Conservation (phyloP, 1,140 invertebrate genomes). For the Tetramorium alpestre region DNA sequence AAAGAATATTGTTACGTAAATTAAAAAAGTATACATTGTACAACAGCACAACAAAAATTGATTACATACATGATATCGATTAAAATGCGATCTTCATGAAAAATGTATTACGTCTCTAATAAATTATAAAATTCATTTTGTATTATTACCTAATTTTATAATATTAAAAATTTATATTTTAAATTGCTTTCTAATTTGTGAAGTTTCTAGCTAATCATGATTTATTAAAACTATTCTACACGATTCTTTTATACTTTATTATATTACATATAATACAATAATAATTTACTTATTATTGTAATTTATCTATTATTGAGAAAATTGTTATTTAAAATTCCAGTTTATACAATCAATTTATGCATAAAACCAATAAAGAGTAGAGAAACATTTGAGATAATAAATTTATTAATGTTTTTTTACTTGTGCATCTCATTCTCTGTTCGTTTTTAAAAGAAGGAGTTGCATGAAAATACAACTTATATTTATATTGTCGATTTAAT, state of each 20-base stretch:
- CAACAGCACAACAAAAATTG: not conserved
- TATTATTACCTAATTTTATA: not conserved
- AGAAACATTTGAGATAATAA: not conserved
- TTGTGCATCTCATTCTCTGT: not conserved
- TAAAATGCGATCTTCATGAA: not conserved
- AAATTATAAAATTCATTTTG: not conserved
- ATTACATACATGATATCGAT: not conserved
- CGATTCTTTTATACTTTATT: not conserved
- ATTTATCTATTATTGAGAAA: not conserved
- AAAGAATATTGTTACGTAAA: not conserved
- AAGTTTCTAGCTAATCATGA: not conserved
- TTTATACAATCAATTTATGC: not conserved
- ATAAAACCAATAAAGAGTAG: not conserved
- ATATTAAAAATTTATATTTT: not conserved
- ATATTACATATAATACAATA: not conserved
- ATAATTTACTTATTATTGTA: not conserved
- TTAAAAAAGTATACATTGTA: not conserved
- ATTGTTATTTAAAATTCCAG: not conserved
- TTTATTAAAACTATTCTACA: not conserved
- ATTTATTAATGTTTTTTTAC: not conserved
- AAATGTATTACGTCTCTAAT: not conserved
- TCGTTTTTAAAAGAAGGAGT: not conserved
- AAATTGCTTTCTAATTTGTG: not conserved
- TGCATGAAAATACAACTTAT: not conserved
- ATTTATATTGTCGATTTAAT: slow-evolving; percentile 62